A percentile compares a stretch with the other conserved stretches of the same genome.
Conservation (phyloP, 2,113 vertebrate species). For the Hippotragus niger region DNA sequence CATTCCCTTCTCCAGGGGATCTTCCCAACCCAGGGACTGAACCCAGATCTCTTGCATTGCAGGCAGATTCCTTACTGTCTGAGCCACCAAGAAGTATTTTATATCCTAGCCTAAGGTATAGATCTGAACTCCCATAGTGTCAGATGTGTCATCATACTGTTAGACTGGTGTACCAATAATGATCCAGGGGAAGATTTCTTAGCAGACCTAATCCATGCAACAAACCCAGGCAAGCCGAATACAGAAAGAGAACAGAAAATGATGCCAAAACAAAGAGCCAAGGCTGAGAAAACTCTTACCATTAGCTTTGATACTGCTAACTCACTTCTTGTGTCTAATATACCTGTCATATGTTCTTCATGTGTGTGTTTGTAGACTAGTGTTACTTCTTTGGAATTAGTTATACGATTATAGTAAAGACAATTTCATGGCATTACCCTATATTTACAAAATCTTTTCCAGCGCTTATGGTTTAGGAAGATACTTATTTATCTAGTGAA, state of each 20-base stretch:
- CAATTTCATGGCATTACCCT: background rate
- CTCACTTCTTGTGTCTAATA: background rate
- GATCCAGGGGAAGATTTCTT: background rate
- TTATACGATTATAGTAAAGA: background rate
- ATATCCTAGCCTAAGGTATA: background rate
- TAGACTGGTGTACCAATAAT: background rate
- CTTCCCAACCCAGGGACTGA: background rate
- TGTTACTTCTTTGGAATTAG: background rate
- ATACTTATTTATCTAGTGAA: background rate
- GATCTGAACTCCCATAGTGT: background rate
- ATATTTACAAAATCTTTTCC: background rate
- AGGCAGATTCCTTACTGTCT: background rate
- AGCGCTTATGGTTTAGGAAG: background rate
- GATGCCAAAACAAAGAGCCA: background rate
- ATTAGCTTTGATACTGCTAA: background rate
- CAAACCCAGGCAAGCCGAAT: background rate
- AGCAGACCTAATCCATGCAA: background rate
- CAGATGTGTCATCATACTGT: background rate
- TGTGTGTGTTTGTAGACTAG: accelerated
- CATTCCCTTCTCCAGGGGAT: background rate
- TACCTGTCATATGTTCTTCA: background rate
- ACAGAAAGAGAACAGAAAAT: background rate
- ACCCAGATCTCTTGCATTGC: background rate
- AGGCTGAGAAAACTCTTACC: background rate
- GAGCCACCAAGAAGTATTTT: background rate